Evolutionary conservation across 2,797 vertebrate species (phyloP).

Genomic region (Malurus splendens): DNA sequence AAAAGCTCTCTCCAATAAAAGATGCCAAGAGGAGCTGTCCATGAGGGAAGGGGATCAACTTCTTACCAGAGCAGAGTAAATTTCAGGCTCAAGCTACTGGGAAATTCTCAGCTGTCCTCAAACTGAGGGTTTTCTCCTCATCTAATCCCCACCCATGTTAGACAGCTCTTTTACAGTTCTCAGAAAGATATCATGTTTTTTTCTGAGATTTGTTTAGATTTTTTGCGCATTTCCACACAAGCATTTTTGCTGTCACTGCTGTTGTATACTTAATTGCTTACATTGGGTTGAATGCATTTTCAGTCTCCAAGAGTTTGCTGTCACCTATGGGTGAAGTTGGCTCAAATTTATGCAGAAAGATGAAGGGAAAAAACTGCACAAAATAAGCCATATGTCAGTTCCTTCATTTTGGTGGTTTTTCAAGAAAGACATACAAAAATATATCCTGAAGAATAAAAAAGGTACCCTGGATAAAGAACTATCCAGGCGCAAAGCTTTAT

Average conservation of each 20-base stretch:
- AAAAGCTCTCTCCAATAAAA: neutral
- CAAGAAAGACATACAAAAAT: neutral
- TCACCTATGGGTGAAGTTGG: neutral
- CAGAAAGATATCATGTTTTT: neutral
- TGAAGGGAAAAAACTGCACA: neutral
- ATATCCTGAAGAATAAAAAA: neutral
- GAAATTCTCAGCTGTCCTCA: neutral
- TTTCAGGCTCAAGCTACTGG: neutral
- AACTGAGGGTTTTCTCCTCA: neutral
- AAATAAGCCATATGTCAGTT: neutral
- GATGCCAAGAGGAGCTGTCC: neutral
- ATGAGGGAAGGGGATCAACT: neutral
- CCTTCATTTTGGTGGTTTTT: neutral
- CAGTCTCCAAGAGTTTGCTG: neutral
- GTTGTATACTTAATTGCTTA: neutral
- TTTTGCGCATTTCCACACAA: neutral
- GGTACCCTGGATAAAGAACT: neutral
- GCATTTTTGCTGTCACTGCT: neutral
- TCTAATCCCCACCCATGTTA: accelerated
- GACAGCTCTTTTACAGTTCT: neutral
- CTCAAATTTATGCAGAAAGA: neutral
- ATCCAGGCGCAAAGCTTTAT: neutral
- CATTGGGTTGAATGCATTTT: neutral
- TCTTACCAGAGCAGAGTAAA: neutral
- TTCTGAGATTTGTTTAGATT: neutral